phyloP scores from a whole-genome alignment of 2,888 invertebrate species.

The Agonopterix arenella region DNA sequence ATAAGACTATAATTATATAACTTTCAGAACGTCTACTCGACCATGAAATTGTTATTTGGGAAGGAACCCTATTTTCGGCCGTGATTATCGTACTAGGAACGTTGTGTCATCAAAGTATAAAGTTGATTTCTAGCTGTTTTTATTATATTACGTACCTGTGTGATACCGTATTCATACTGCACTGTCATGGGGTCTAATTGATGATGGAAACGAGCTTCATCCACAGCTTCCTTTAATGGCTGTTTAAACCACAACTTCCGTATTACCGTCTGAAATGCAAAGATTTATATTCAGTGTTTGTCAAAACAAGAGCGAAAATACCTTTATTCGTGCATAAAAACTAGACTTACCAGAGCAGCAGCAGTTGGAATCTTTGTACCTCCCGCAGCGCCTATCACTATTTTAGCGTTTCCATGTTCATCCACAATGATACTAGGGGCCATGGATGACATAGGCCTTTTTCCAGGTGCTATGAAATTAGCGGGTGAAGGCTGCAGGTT shows the following conservation, averaged over 20 bases:
- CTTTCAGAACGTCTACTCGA: no score
- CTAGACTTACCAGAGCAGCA: conserved; percentile 79
- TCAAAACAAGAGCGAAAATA: no score
- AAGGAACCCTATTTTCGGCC: no score
- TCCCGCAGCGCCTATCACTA: conserved; percentile 89
- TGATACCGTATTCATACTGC: conserved; percentile 82
- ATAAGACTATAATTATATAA: no score
- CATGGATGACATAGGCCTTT: conserved; percentile 92
- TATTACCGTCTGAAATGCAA: conserved; percentile 79
- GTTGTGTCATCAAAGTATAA: no score
- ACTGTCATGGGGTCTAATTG: conserved; percentile 86
- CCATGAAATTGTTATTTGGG: no score
- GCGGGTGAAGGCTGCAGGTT: conserved; percentile 85
- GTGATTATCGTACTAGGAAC: no score
- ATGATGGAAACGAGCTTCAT: conserved; percentile 88
- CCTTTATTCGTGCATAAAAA: no score
- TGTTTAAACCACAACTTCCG: conserved; percentile 86
- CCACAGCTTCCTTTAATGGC: conserved; percentile 87
- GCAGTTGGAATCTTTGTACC: conserved; percentile 89
- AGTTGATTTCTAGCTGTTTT: no score
- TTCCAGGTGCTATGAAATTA: conserved; percentile 88
- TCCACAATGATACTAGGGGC: conserved; percentile 87
- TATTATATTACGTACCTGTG: no score
- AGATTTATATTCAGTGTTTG: background rate
- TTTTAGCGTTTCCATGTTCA: conserved; percentile 78